Conservation (phyloP, 2,113 vertebrate species). For the Pelvicachromis taeniatus region DNA sequence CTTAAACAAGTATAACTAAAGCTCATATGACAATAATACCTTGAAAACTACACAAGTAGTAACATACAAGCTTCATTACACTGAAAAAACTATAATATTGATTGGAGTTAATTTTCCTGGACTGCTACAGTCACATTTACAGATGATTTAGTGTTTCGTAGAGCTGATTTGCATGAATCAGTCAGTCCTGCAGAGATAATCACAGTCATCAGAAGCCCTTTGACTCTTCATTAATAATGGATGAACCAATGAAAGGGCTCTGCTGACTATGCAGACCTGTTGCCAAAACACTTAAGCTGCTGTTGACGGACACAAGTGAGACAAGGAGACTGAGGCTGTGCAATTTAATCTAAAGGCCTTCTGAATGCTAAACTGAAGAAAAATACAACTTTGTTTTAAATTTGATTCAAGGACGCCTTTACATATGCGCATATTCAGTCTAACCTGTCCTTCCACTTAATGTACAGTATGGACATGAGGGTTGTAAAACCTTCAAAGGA, state of each 20-base stretch:
- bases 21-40: background rate
- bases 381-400: background rate
- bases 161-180: conserved; percentile 4
- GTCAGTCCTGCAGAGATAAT: conserved; percentile 40
- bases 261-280: conserved; percentile 35
- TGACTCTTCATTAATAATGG: conserved; percentile 54
- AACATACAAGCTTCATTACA: background rate
- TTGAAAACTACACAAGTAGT: background rate
- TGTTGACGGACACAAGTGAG: background rate
- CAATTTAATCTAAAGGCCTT: background rate
- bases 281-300: conserved; percentile 43
- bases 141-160: background rate
- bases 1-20: background rate
- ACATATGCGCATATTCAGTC: background rate
- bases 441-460: background rate
- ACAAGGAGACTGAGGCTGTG: background rate
- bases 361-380: background rate
- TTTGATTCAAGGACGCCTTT: background rate
- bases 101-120: background rate
- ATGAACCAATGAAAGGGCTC: conserved; percentile 32
- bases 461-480: background rate
- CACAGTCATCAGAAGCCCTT: conserved; percentile 46
- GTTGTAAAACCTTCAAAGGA: background rate
- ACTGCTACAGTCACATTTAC: background rate
- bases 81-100: background rate